Percentiles rank a stretch among this genome's conserved stretches.
phyloP scores from a whole-genome alignment of 2,113 vertebrate species.

The Dicentrarchus labrax region DNA sequence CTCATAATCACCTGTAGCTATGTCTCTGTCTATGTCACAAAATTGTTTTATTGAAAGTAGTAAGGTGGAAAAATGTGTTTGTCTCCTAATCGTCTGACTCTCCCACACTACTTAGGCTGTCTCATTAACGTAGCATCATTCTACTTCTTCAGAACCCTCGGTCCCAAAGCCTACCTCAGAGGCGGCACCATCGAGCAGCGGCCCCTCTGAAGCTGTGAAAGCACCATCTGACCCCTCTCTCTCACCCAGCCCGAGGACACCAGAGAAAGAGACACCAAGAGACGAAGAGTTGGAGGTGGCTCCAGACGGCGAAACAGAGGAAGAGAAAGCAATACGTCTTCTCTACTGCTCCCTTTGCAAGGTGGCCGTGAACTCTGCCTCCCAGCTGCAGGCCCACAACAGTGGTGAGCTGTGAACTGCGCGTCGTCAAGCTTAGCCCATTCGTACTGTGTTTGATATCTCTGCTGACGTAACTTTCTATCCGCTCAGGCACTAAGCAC shows the following conservation, averaged over 20 bases:
- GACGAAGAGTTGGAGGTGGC: conserved; percentile 59
- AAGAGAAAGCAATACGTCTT: conserved; percentile 93
- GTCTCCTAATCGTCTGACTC: neutral
- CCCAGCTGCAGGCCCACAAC: conserved; percentile 98
- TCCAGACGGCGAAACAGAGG: conserved; percentile 91
- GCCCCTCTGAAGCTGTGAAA: conserved; percentile 38
- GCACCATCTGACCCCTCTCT: conserved; percentile 31
- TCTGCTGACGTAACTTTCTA: neutral
- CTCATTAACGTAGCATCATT: neutral
- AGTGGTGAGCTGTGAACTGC: conserved; percentile 87
- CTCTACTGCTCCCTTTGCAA: conserved; percentile 99
- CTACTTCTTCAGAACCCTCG: conserved; percentile 34
- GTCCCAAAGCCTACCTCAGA: conserved; percentile 34
- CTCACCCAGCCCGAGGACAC: conserved; percentile 27
- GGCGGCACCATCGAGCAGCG: neutral
- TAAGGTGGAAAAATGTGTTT: conserved; percentile 1
- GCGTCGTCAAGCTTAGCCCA: neutral
- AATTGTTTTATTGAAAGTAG: conserved; percentile 5
- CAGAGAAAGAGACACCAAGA: conserved; percentile 48
- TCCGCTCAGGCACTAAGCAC: conserved; percentile 93
- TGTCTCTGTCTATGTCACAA: conserved; percentile 17
- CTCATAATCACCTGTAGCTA: conserved; percentile 51
- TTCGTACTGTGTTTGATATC: neutral
- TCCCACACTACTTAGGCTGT: neutral
- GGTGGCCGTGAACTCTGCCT: conserved; percentile 97